Conservation (phyloP, 2,797 vertebrate genomes). For the Etheostoma perlongum region DNA sequence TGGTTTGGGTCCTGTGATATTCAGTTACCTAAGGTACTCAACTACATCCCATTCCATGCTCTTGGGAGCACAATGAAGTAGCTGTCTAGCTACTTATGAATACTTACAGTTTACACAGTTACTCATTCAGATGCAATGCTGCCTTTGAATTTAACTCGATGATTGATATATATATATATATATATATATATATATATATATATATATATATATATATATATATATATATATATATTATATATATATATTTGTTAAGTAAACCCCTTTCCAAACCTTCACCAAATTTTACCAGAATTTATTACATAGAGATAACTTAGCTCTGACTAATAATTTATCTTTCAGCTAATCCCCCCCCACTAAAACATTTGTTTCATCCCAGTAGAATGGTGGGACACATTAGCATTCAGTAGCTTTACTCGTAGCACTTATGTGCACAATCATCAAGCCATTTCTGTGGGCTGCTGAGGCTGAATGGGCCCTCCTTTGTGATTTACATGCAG, state of each 20-base stretch:
- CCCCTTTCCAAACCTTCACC: constrained; percentile 8
- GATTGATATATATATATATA: constrained; percentile 15
- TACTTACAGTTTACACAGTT: constrained; percentile 57
- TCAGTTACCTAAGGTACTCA: too few species aligned
- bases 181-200: constrained; percentile 12
- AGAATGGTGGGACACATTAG: constrained; percentile 39
- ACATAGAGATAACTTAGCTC: constrained; percentile 10
- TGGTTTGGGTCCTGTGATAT: too few species aligned
- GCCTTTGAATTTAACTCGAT: constrained; percentile 47
- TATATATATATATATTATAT: constrained; percentile 2
- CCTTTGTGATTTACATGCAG: constrained; percentile 67
- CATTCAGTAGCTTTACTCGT: constrained; percentile 33
- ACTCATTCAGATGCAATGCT: constrained; percentile 39
- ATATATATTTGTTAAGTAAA: constrained; percentile 40
- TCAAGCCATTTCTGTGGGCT: constrained; percentile 41
- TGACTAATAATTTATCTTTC: constrained; percentile 14
- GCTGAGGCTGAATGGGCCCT: constrained; percentile 49
- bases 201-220: constrained; percentile 16
- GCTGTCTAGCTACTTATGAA: constrained; percentile 66
- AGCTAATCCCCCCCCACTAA: neutral
- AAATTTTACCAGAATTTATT: constrained; percentile 15
- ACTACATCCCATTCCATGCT: constrained; percentile 33
- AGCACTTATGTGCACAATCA: constrained; percentile 51
- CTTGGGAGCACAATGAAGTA: constrained; percentile 66
- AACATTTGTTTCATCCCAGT: constrained; percentile 47